Percentiles rank a stretch among this genome's conserved stretches.
Evolutionary conservation across 1,140 invertebrate genomes (phyloP).

Genomic region (Neomicropteryx cornuta): DNA sequence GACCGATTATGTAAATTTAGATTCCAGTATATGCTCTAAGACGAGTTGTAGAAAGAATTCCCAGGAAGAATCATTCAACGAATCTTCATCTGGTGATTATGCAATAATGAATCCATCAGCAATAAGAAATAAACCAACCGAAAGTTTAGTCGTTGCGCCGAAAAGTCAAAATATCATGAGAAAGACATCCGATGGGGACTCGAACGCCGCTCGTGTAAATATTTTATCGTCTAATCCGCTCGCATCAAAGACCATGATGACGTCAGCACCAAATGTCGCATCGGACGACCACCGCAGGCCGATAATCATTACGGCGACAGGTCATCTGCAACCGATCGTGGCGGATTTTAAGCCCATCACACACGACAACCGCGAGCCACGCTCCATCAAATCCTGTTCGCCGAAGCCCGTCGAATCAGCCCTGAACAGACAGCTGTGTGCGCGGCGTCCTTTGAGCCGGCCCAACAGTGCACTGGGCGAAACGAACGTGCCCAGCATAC

Average conservation of each 20-base stretch:
- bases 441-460: slow-evolving; percentile 13
- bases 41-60: too few relatives aligned
- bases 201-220: slow-evolving; percentile 11
- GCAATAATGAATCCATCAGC: too few relatives aligned
- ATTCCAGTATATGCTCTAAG: too few relatives aligned
- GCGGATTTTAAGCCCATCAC: slow-evolving; percentile 15
- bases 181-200: slow-evolving; percentile 11
- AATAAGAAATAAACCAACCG: too few relatives aligned
- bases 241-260: slow-evolving; percentile 11
- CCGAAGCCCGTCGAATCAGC: slow-evolving; percentile 14
- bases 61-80: too few relatives aligned
- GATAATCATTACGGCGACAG: slow-evolving; percentile 9
- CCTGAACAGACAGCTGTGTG: slow-evolving; percentile 14
- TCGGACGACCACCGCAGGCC: too few relatives aligned
- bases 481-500: neutral
- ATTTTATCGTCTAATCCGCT: slow-evolving; percentile 15
- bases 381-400: slow-evolving; percentile 11
- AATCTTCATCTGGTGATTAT: too few relatives aligned
- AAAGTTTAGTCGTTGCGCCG: slow-evolving; percentile 5
- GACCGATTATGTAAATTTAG: slow-evolving; percentile 13
- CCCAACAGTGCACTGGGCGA: slow-evolving; percentile 11
- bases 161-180: slow-evolving; percentile 8
- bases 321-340: slow-evolving; percentile 13
- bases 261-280: too few relatives aligned
- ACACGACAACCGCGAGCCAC: slow-evolving; percentile 8